Evolutionary conservation across 2,113 vertebrate species (phyloP), one percentile per base, ranked within the genome.

Genomic region (Chunga burmeisteri): DNA sequence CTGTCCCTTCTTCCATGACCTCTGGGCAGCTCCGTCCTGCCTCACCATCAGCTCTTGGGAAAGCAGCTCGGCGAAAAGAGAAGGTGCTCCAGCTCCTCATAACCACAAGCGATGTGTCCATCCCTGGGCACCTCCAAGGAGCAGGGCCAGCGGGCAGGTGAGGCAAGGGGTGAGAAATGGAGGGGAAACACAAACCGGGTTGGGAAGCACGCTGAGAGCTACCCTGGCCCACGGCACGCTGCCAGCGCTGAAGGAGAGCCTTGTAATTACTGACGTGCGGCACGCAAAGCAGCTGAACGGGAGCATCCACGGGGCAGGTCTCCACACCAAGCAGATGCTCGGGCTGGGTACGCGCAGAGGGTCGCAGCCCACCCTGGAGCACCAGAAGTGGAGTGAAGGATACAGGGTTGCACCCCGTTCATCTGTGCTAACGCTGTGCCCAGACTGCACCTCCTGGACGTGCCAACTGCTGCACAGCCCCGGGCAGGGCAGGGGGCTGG

Each of bases 141-240:
- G 50, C 16, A 26, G 27, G 27, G 25, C 22, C 20, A 21, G 27
- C 13, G 36, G 62, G 30, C 58, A 56, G 32, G n/a, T 25, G 32
- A 17, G 49, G 77, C 44, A 23, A 26, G 0, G 4, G 71, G 22
- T 36, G 26, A 55, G 61, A 26, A 68, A 29, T 1, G 4, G 61
- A 55, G 32, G 40, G 44, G 52, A 53, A 46, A 34, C 16, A 23
- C 47, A 29, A 34, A 50, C 6, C 23, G 20, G 22, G 55, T 2
- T 18, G 63, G 56, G 36, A 77, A 50, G 42, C n/a, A 46, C 12
- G 1, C 18, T 0, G 1, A 56, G 84, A 78, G 46, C 36, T 25
- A 23, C 16, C 72, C 49, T 10, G 2, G 50, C 50, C 73, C 16
- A 3, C 1, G 0, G 27, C 16, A 7, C 0, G 0, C 61, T 23